A percentile compares a stretch with the other conserved stretches of the same genome.
phyloP scores from a whole-genome alignment of 1,140 invertebrate genomes.

The Diachasma alloeum region DNA sequence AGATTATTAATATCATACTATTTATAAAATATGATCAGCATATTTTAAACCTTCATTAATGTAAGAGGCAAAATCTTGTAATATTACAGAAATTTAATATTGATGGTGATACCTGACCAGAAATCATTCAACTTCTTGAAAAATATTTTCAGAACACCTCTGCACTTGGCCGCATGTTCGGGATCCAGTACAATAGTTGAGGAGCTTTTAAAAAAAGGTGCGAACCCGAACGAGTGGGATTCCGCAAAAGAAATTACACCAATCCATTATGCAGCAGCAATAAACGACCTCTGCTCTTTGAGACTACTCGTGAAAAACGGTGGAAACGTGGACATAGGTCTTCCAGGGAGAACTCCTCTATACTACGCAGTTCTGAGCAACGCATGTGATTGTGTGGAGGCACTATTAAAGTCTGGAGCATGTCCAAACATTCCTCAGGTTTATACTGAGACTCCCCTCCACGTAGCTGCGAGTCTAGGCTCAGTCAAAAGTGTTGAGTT shows the following conservation, averaged over 20 bases:
- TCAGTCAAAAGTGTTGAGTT: slow-evolving; percentile 73
- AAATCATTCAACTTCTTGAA: not conserved
- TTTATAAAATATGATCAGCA: too few species aligned
- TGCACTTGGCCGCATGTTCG: slow-evolving; percentile 81
- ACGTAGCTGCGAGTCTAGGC: slow-evolving; percentile 80
- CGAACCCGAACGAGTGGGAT: slow-evolving; percentile 76
- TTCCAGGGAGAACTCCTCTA: slow-evolving; percentile 70
- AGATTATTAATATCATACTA: too few species aligned
- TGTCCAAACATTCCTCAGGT: slow-evolving; percentile 82
- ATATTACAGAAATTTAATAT: too few species aligned
- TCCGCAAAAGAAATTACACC: slow-evolving; percentile 73
- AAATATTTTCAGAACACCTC: slow-evolving; percentile 67
- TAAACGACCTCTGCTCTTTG: slow-evolving; percentile 68
- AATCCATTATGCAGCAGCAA: slow-evolving; percentile 78
- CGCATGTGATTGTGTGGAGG: slow-evolving; percentile 73
- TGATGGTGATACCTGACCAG: too few species aligned
- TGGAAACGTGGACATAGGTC: slow-evolving; percentile 78
- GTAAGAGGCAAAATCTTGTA: too few species aligned
- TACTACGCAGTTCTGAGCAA: slow-evolving; percentile 80
- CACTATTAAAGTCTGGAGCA: slow-evolving; percentile 74
- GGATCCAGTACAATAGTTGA: slow-evolving; percentile 72
- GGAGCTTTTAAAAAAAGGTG: slow-evolving; percentile 71
- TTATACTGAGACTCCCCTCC: slow-evolving; percentile 83
- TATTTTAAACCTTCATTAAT: too few species aligned
- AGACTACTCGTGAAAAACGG: slow-evolving; percentile 71